phyloP scores from a whole-genome alignment of 2,797 vertebrate species.

The Myotis daubentonii region DNA sequence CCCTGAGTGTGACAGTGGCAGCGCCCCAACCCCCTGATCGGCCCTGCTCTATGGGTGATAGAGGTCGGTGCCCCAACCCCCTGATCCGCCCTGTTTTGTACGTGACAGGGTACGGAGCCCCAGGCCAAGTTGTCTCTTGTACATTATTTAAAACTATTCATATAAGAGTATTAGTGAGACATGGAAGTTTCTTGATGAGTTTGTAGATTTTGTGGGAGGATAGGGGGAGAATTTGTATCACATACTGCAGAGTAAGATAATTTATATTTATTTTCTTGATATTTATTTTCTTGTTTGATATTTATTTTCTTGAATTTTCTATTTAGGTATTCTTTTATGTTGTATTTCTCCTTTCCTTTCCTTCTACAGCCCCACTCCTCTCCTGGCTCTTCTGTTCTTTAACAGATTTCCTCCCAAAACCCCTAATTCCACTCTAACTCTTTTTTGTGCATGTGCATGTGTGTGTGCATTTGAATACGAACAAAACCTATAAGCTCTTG shows the following conservation, averaged over 20 bases:
- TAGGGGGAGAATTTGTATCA: neutral
- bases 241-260: neutral
- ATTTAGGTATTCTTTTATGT: neutral
- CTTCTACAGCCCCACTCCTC: neutral
- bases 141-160: no score
- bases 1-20: no score
- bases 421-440: neutral
- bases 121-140: neutral
- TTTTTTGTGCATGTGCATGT: neutral
- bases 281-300: neutral
- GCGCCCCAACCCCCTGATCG: no score
- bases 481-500: neutral
- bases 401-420: neutral
- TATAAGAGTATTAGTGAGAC: no score
- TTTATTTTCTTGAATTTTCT: neutral
- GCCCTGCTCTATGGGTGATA: no score
- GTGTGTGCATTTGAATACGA: neutral
- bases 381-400: neutral
- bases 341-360: neutral
- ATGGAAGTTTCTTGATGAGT: neutral
- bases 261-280: neutral
- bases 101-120: no score
- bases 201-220: neutral
- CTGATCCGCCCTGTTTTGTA: no score
- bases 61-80: no score